Base-by-base conservation (phyloP, 2,888 invertebrate species). In the Mythimna impura region DNA sequence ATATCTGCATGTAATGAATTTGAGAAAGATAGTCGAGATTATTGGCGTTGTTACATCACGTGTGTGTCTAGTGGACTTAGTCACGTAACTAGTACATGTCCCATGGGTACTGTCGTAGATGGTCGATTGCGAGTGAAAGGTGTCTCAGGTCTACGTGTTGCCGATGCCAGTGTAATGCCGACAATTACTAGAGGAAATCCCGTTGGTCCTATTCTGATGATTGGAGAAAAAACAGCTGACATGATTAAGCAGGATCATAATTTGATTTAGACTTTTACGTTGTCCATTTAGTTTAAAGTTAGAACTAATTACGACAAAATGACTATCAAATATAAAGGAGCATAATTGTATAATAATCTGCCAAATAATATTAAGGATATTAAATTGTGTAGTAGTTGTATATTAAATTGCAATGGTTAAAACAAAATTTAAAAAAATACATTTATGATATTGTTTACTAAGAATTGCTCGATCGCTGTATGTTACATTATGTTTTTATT, bases 91-190 rank as follows among this genome's bases (percentile, higher is more conserved):
- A 81, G 90, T 34, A 88, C 89, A 2, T 88, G 87, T 50, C 82
- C 89, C 17, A 88, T 91, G 88, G 91, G 90, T 4, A 72, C 85
- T 0, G 89, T 91, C 6, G 73, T 91, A 12, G 89, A 90, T 64
- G 66, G 82, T 7, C 66, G 76, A 20, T 71, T 91, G 30, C 71
- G 67, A 14, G 89, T 91, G 2, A 61, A 66, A 5, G 88, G 90
- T 0, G 79, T 91, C 0, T 71, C 80, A 43, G 70, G 76, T 20
- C 62, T 89, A 20, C 77, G 89, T 30, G 75, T 89, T 54, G 86
- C 76, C 34, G 88, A 89, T 80, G 87, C 87, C 6, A 89, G 88
- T 81, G 76, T 88, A 0, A 87, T 89, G 84, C 88, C 88, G 30
- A 81, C 76, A 9, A 69, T 81, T 12, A 82, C 78, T 2, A 81